Percentiles rank a stretch among this genome's conserved stretches.
These are phyloP conservation scores for Euclidia mi DNA, from an alignment of 2,888 invertebrate genomes.

Conservation along the genomic window DNA sequence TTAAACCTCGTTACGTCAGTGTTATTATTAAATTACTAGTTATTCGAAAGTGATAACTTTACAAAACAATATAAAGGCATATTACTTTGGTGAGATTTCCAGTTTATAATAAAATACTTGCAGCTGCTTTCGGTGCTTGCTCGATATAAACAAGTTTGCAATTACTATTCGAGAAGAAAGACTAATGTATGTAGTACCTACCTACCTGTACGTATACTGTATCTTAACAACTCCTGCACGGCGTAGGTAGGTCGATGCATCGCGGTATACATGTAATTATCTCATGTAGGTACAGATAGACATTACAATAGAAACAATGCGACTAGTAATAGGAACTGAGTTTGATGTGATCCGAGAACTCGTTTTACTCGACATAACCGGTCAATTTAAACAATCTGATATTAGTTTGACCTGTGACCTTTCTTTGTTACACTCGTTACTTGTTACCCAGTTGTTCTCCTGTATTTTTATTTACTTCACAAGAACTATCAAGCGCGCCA, in stretches of 20 bases:
- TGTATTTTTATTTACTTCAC: too few species aligned
- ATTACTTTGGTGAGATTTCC: too few species aligned
- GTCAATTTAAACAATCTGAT: constrained; percentile 7
- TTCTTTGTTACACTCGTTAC: constrained; percentile 17
- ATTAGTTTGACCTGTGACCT: constrained; percentile 36
- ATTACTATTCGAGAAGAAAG: not conserved
- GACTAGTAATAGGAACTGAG: constrained; percentile 3
- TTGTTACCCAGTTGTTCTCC: not conserved
- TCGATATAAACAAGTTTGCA: too few species aligned
- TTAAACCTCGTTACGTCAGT: not conserved
- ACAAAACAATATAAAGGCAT: too few species aligned
- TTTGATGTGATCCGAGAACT: constrained; percentile 6
- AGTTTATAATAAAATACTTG: too few species aligned
- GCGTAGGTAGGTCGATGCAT: not conserved
- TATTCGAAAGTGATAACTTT: too few species aligned
- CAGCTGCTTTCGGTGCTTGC: too few species aligned
- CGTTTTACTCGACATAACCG: constrained; percentile 4
- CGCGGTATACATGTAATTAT: constrained; percentile 1
- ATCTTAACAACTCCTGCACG: not conserved
- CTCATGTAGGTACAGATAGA: constrained; percentile 6
- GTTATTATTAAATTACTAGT: too few species aligned
- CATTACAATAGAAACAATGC: constrained; percentile 20
- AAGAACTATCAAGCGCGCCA: too few species aligned
- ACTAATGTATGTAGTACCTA: not conserved
- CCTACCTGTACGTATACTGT: not conserved